A percentile compares a stretch with the other conserved stretches of the same genome.
These are phyloP conservation scores for Epinephelus moara DNA, from an alignment of 2,113 vertebrate species.

Conservation along the genomic window DNA sequence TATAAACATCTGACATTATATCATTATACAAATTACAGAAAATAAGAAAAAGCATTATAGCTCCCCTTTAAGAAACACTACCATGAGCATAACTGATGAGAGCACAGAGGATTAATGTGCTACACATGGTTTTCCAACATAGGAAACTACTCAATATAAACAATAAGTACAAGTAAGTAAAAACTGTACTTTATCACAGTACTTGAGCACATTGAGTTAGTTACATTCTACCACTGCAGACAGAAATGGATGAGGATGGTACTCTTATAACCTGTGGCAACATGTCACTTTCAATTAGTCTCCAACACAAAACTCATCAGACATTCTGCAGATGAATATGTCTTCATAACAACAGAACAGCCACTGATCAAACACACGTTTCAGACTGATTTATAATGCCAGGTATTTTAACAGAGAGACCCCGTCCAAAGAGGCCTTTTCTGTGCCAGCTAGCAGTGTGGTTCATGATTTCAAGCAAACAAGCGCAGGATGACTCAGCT, in stretches of 20 bases:
- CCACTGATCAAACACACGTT: constrained; percentile 10
- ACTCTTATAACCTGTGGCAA: background rate
- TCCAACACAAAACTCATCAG: background rate
- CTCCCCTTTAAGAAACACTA: background rate
- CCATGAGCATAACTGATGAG: background rate
- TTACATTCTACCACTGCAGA: background rate
- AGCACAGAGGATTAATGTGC: background rate
- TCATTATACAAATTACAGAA: too few relatives aligned
- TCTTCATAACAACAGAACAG: background rate
- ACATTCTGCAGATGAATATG: background rate
- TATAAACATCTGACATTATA: too few relatives aligned
- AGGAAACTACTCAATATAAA: background rate
- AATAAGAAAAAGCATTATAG: too few relatives aligned
- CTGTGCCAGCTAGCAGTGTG: constrained; percentile 22
- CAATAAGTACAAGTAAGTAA: background rate
- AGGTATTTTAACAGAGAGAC: constrained; percentile 2
- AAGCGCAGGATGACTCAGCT: constrained; percentile 67
- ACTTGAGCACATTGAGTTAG: background rate
- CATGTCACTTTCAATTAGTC: constrained; percentile 11
- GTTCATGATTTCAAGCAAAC: constrained; percentile 32
- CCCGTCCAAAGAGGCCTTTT: constrained; percentile 1
- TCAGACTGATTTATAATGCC: background rate
- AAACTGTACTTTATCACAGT: too few relatives aligned
- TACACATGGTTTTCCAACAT: too few relatives aligned
- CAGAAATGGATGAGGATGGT: background rate